Evolutionary conservation across 2,797 vertebrate species (phyloP).

Genomic region (Tauraco hartlaubi): DNA sequence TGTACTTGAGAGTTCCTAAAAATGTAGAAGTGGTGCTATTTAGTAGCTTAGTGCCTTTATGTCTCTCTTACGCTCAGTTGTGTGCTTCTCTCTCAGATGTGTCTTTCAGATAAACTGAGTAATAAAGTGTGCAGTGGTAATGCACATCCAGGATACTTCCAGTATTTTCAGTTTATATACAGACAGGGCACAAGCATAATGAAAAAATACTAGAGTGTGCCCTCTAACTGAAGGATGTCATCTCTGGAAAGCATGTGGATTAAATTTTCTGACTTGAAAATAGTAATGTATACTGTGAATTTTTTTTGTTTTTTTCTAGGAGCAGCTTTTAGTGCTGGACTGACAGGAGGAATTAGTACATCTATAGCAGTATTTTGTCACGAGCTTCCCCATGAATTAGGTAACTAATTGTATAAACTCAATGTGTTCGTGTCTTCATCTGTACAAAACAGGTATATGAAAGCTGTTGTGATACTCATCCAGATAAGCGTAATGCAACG

Average conservation of each 20-base stretch:
- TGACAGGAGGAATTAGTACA: slow-evolving; percentile 97
- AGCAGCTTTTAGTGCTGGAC: slow-evolving; percentile 94
- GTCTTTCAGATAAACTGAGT: not conserved
- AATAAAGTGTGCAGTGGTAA: not conserved
- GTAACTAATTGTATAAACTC: slow-evolving; percentile 77
- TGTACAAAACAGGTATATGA: not conserved
- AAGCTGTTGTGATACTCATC: not conserved
- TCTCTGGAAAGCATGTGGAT: not conserved
- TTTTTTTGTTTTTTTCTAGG: slow-evolving; percentile 74
- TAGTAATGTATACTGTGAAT: not conserved
- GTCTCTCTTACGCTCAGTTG: not conserved
- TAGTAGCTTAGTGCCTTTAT: not conserved
- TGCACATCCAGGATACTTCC: not conserved
- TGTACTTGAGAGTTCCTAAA: not conserved
- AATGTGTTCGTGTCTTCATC: not conserved
- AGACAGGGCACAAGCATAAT: not conserved
- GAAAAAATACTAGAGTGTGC: not conserved
- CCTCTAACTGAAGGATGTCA: not conserved
- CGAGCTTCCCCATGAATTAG: slow-evolving; percentile 97
- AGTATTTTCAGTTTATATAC: not conserved
- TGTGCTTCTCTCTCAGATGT: not conserved
- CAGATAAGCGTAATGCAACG: not conserved
- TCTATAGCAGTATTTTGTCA: slow-evolving; percentile 99
- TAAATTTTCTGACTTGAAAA: not conserved
- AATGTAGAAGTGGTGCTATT: not conserved